Conservation (phyloP, 1,140 invertebrate species). For the Lepidurus packardi region DNA sequence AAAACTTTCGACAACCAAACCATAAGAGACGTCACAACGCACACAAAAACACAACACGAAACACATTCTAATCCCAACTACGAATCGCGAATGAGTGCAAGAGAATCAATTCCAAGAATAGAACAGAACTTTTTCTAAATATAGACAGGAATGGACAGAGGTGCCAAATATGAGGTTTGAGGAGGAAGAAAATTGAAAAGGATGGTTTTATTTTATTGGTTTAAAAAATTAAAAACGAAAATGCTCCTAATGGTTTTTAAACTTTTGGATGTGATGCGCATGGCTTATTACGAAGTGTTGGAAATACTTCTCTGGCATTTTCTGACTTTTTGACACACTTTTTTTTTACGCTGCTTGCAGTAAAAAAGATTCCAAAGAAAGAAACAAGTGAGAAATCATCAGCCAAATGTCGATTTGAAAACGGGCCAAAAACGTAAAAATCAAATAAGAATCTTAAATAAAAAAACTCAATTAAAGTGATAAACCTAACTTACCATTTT, state of each 20-base stretch:
- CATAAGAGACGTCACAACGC: not conserved
- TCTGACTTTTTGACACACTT: not conserved
- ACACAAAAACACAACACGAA: conserved; percentile 4
- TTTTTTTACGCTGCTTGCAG: conserved; percentile 27
- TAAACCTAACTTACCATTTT: conserved; percentile 35
- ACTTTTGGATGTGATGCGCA: not conserved
- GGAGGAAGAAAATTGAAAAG: not conserved
- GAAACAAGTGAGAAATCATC: conserved; percentile 29
- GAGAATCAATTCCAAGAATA: not conserved
- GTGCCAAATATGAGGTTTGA: not conserved
- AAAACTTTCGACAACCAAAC: not conserved
- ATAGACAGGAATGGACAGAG: not conserved
- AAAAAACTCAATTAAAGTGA: conserved; percentile 22
- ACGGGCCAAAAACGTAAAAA: conserved; percentile 25
- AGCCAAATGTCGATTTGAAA: conserved; percentile 14
- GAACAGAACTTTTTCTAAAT: not conserved
- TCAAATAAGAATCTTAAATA: conserved; percentile 25
- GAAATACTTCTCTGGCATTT: conserved; percentile 8
- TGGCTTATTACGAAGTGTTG: conserved; percentile 15
- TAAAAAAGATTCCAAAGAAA: conserved; percentile 30
- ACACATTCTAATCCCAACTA: not conserved
- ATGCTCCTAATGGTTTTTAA: too few species aligned
- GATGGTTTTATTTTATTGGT: not conserved
- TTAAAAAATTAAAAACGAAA: too few species aligned
- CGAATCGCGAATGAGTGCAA: not conserved